Evolutionary conservation across 2,888 invertebrate species (phyloP).

Genomic region (Lutraria lutraria): DNA sequence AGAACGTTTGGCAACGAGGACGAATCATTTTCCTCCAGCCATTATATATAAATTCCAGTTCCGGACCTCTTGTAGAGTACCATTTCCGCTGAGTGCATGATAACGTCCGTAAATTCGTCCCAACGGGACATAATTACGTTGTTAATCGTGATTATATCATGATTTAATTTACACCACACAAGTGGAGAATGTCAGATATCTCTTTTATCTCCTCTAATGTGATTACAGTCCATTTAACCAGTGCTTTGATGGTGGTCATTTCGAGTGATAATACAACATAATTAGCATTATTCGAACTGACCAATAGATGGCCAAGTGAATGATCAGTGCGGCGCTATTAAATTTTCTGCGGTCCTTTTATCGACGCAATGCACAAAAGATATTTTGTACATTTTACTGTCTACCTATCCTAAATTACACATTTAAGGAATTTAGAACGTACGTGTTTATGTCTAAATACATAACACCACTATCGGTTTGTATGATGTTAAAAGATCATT

Average conservation of each 20-base stretch:
- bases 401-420: constrained; percentile 61
- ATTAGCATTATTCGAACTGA: constrained; percentile 64
- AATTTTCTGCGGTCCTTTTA: constrained; percentile 61
- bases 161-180: constrained; percentile 67
- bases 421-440: constrained; percentile 68
- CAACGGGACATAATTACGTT: constrained; percentile 54
- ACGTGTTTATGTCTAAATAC: constrained; percentile 65
- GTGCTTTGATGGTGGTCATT: constrained; percentile 70
- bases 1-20: neutral
- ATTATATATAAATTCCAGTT: constrained; percentile 21
- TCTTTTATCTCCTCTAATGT: constrained; percentile 60
- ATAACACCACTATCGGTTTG: constrained; percentile 56
- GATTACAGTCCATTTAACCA: constrained; percentile 51
- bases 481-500: constrained; percentile 57
- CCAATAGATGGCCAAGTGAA: constrained; percentile 63
- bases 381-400: constrained; percentile 66
- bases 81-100: constrained; percentile 23
- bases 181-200: constrained; percentile 41
- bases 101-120: constrained; percentile 40
- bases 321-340: constrained; percentile 60
- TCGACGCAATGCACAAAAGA: constrained; percentile 64
- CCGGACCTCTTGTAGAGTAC: constrained; percentile 25
- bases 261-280: constrained; percentile 61
- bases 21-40: neutral
- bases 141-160: constrained; percentile 61